These are phyloP conservation scores for Psittacula derbiana DNA, from an alignment of 2,797 vertebrate genomes.

Conservation along the genomic window DNA sequence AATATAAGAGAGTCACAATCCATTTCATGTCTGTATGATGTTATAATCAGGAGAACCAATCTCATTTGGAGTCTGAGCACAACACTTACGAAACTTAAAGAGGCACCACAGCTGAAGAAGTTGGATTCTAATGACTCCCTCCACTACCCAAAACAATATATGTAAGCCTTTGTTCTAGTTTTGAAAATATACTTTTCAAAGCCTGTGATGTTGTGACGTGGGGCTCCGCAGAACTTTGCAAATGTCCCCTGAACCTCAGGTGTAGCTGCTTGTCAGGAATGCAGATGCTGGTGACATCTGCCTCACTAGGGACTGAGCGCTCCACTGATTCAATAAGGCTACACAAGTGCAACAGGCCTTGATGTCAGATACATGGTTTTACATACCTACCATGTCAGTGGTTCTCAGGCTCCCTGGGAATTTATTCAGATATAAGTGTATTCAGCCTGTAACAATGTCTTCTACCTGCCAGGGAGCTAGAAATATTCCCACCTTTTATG, in stretches of 20 bases:
- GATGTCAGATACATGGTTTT: constrained; percentile 74
- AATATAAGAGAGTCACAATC: neutral
- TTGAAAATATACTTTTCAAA: constrained; percentile 62
- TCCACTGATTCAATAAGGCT: constrained; percentile 75
- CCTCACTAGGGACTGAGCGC: constrained; percentile 62
- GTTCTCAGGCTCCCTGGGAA: constrained; percentile 69
- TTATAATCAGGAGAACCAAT: neutral
- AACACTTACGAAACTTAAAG: neutral
- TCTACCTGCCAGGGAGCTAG: constrained; percentile 61
- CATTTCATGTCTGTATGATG: neutral
- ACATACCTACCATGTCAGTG: constrained; percentile 73
- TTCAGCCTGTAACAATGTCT: constrained; percentile 69
- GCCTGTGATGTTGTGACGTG: constrained; percentile 1
- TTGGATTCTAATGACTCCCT: neutral
- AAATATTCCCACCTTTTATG: constrained; percentile 41
- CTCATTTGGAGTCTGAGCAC: neutral
- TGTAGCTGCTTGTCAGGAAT: constrained; percentile 64
- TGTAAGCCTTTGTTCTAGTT: constrained; percentile 9
- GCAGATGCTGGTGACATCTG: constrained; percentile 63
- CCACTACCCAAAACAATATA: neutral
- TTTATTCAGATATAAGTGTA: constrained; percentile 67
- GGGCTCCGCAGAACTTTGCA: neutral
- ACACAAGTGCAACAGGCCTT: constrained; percentile 74
- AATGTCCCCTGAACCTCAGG: constrained; percentile 66
- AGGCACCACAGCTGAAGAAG: neutral